Evolutionary conservation across 64 coral and sea anemone species (phyloP), one percentile per base, ranked within the genome.

Genomic region (Porites lutea): DNA sequence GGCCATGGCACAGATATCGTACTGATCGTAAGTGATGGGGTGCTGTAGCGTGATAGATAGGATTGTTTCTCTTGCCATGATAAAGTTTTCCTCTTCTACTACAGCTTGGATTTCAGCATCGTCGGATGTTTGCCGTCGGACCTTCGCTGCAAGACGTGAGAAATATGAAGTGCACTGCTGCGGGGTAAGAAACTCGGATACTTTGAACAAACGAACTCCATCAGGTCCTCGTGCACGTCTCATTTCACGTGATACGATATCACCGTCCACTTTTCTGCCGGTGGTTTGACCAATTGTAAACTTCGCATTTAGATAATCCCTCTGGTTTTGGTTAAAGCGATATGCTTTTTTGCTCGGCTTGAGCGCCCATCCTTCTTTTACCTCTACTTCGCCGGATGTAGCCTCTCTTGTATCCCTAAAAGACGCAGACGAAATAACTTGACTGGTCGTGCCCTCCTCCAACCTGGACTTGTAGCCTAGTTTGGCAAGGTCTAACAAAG

Each of bases 181-280:
- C 6, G 82, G 48, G 12, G 61, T 70, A 18, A 87, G 65, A 18
- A 85, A 85, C 20, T 89, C 63, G 0, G 58, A 91, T 44, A 47
- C 50, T 53, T 65, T 65, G 43, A 64, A 63, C 23, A 70, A 20
- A 70, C 15, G 19, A 20, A 70, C 51, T 58, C 91, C 73, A 68
- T 92, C 82, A 18, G 73, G 78, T 16, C 74, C 59, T 14, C 50
- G 9, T 20, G 91, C 73, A 21, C 59, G 74, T 7, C 91, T 61
- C 91, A 87, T 92, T 79, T 92, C 78, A 78, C 21, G 59, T 43
- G 91, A 58, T 9, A 92, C 82, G 18, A 78, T 3, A 8, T 92
- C 82, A 6, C 44, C 19, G 43, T 87, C 79, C 55, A 92, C 45
- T 73, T 92, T 87, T 15, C 52, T 62, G 20, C 82, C 74, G 65